A percentile compares a stretch with the other conserved stretches of the same genome.
phyloP scores from a whole-genome alignment of 2,113 vertebrate genomes.

The Hemicordylus capensis region DNA sequence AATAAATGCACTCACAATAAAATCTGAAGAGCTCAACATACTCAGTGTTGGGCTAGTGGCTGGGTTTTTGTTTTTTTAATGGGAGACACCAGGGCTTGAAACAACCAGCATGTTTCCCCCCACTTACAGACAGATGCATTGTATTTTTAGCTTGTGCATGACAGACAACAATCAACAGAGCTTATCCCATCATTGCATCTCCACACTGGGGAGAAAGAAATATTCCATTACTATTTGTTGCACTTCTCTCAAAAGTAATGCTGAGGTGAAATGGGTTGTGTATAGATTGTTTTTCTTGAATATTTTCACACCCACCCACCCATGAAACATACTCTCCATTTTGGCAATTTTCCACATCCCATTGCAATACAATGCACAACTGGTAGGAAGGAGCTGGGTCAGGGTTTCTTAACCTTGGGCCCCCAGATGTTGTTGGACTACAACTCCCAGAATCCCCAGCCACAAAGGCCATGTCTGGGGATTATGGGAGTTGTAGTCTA shows the following conservation, averaged over 20 bases:
- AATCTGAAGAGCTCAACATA: background rate
- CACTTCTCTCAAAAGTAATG: background rate
- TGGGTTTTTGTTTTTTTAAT: too few relatives aligned
- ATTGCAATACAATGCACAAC: too few relatives aligned
- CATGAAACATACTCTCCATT: background rate
- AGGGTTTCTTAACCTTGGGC: too few relatives aligned
- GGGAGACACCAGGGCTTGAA: background rate
- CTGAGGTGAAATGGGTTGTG: background rate
- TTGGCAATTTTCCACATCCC: too few relatives aligned
- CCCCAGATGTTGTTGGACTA: too few relatives aligned
- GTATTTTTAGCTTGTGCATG: background rate
- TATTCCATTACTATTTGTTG: background rate
- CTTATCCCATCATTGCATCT: background rate
- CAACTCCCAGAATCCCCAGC: too few relatives aligned
- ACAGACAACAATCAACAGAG: background rate
- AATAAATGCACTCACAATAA: too few relatives aligned
- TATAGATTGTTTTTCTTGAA: background rate
- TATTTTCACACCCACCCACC: background rate
- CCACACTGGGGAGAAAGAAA: background rate
- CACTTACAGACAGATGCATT: background rate
- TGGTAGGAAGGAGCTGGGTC: too few relatives aligned
- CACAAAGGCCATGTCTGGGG: too few relatives aligned
- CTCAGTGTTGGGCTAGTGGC: background rate
- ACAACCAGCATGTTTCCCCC: background rate
- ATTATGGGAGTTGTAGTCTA: too few relatives aligned